Evolutionary conservation across 2,797 vertebrate species (phyloP).

Genomic region (Coranthus polyacanthus): DNA sequence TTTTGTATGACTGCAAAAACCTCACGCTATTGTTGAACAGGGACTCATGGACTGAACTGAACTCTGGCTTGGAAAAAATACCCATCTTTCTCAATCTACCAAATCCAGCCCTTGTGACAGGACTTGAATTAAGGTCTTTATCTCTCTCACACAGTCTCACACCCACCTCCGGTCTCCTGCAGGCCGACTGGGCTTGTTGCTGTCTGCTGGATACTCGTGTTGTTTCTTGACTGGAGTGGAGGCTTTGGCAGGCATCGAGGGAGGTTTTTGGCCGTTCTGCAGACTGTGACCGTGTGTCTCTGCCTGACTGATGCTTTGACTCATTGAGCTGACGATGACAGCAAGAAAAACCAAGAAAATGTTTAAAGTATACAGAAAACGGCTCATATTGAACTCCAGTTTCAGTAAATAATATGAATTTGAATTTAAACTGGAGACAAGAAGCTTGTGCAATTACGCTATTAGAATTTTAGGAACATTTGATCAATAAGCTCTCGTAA

Average conservation of each 20-base stretch:
- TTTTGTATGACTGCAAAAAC: too few relatives aligned
- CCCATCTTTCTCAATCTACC: too few relatives aligned
- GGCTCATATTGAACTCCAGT: background rate
- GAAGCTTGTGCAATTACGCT: too few relatives aligned
- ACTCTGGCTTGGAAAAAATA: too few relatives aligned
- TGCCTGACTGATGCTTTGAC: slow-evolving; percentile 70
- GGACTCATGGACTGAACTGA: background rate
- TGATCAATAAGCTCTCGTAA: too few relatives aligned
- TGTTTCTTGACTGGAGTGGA: slow-evolving; percentile 76
- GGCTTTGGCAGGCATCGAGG: slow-evolving; percentile 45
- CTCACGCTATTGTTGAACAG: too few relatives aligned
- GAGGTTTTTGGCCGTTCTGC: slow-evolving; percentile 75
- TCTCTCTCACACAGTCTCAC: slow-evolving; percentile 3
- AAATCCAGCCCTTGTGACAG: background rate
- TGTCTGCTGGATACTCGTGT: slow-evolving; percentile 73
- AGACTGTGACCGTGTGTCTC: slow-evolving; percentile 68
- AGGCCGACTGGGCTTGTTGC: slow-evolving; percentile 72
- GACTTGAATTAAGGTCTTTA: background rate
- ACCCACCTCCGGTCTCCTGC: slow-evolving; percentile 88
- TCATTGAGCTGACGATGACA: slow-evolving; percentile 65
- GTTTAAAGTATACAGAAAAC: too few relatives aligned
- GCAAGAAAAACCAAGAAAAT: background rate
- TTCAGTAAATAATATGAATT: background rate
- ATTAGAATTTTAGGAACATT: too few relatives aligned
- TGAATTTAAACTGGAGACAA: background rate